A percentile compares a stretch with the other conserved stretches of the same genome.
Evolutionary conservation across 2,888 invertebrate genomes (phyloP).

Genomic region (Elysia crispata): DNA sequence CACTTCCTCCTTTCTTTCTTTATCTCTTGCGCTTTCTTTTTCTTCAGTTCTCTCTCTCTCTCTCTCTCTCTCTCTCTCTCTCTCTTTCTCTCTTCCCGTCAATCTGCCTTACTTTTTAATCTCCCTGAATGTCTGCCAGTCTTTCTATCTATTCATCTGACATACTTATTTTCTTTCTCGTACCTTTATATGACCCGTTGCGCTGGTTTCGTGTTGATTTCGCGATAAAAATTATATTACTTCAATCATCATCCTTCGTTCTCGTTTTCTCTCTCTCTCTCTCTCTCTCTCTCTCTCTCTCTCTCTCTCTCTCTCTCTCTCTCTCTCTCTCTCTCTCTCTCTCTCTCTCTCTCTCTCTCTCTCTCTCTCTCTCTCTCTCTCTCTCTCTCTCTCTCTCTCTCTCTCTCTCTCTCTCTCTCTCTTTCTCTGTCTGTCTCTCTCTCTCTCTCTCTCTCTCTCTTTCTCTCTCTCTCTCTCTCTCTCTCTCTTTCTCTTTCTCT

Average conservation of each 20-base stretch:
- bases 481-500: too few species aligned
- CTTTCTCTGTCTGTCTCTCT: neutral
- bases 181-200: neutral
- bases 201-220: neutral
- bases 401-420: neutral
- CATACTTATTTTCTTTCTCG: neutral
- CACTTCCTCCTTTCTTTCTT: neutral
- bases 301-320: conserved; percentile 2
- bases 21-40: neutral
- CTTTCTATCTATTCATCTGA: conserved; percentile 11
- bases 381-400: conserved; percentile 7
- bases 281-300: neutral
- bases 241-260: neutral
- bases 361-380: neutral
- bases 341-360: neutral
- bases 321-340: neutral
- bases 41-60: neutral
- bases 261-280: neutral
- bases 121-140: neutral
- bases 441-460: too few species aligned
- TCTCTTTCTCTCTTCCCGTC: conserved; percentile 23
- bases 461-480: too few species aligned
- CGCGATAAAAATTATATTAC: too few species aligned
- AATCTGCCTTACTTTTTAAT: neutral
- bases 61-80: conserved; percentile 23